A percentile compares a stretch with the other conserved stretches of the same genome.
Evolutionary conservation across 1,140 invertebrate genomes (phyloP).

Genomic region (Lutraria rhynchaena): DNA sequence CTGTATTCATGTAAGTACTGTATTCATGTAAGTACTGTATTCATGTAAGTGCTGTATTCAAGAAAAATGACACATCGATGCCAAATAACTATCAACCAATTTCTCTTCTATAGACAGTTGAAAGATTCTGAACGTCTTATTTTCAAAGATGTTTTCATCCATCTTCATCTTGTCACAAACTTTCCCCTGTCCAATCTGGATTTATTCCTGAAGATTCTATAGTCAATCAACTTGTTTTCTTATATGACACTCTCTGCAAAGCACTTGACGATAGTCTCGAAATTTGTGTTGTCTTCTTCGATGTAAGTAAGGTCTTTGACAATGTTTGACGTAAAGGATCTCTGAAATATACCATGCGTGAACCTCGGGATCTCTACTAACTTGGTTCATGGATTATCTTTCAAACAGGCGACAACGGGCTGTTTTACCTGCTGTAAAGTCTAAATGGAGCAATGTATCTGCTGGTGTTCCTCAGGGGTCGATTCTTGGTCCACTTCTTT

Average conservation of each 20-base stretch:
- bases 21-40: too few relatives aligned
- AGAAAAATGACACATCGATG: neutral
- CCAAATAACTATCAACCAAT: constrained; percentile 21
- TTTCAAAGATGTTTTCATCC: constrained; percentile 48
- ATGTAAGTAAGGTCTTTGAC: constrained; percentile 58
- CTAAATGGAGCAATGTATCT: neutral
- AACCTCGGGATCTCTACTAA: constrained; percentile 5
- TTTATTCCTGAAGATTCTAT: constrained; percentile 52
- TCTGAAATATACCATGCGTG: constrained; percentile 13
- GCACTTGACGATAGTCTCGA: constrained; percentile 38
- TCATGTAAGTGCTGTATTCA: neutral
- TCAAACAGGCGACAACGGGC: too few relatives aligned
- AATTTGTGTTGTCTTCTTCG: constrained; percentile 47
- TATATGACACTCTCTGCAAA: constrained; percentile 37
- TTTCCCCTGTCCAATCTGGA: constrained; percentile 40
- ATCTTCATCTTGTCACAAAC: neutral
- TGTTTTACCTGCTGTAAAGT: constrained; percentile 11
- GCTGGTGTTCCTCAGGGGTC: constrained; percentile 47
- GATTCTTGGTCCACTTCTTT: constrained; percentile 26
- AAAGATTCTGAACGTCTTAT: constrained; percentile 31
- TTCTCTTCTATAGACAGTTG: constrained; percentile 15
- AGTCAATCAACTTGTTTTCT: constrained; percentile 44
- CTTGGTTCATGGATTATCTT: too few relatives aligned
- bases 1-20: too few relatives aligned
- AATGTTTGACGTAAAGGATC: constrained; percentile 40